These are phyloP conservation scores for Artemia sinica DNA, from an alignment of 2,888 invertebrate genomes.

Conservation along the genomic window DNA sequence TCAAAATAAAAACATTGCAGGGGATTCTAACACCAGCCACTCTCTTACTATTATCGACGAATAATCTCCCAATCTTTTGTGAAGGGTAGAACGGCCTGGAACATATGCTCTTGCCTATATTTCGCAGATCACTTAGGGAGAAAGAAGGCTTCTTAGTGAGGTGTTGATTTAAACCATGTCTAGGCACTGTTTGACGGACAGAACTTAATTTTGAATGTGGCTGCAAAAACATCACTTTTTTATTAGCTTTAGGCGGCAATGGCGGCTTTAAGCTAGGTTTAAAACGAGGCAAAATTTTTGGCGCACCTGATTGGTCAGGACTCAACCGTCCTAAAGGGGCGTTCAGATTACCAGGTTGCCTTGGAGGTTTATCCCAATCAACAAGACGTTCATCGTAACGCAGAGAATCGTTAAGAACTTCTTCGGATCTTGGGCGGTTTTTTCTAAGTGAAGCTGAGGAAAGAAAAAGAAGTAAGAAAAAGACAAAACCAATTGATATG, in stretches of 20 bases:
- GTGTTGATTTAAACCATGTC: background rate
- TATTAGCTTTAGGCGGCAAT: slow-evolving; percentile 12
- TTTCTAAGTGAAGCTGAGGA: slow-evolving; percentile 24
- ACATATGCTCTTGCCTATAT: background rate
- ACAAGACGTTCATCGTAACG: slow-evolving; percentile 26
- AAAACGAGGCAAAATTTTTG: slow-evolving; percentile 29
- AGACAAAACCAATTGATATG: background rate
- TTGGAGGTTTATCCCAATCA: slow-evolving; percentile 26
- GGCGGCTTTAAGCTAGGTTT: slow-evolving; percentile 5
- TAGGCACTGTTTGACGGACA: too few species aligned
- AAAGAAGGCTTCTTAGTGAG: background rate
- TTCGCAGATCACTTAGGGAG: background rate
- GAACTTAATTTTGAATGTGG: too few species aligned
- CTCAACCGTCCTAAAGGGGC: slow-evolving; percentile 16
- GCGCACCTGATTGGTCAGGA: slow-evolving; percentile 24
- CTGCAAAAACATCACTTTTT: slow-evolving; percentile 17
- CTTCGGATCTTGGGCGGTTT: slow-evolving; percentile 23
- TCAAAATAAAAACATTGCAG: too few species aligned
- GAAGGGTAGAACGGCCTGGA: too few species aligned
- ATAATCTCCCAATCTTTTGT: too few species aligned
- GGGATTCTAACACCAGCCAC: too few species aligned
- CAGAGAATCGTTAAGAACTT: slow-evolving; percentile 22
- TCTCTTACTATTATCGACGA: too few species aligned
- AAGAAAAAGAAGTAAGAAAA: slow-evolving; percentile 18
- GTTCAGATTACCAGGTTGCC: slow-evolving; percentile 22